Evolutionary conservation across 2,797 vertebrate genomes (phyloP).

Genomic region (Carcharodon carcharias): DNA sequence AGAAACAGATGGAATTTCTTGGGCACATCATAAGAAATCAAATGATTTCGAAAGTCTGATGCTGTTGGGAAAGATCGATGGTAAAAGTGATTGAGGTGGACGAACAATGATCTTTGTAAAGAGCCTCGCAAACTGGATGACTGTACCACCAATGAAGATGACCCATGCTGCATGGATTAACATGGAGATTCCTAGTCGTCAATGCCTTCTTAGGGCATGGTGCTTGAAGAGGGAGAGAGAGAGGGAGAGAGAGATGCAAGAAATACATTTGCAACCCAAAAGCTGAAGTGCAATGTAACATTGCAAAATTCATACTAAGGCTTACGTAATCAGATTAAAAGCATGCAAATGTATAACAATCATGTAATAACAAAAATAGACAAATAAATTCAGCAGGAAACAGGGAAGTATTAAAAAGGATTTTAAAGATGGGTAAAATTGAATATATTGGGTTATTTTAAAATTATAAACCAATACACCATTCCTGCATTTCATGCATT

Average conservation of each 20-base stretch:
- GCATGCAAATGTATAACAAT: not conserved
- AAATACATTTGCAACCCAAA: not conserved
- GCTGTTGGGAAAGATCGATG: too few relatives aligned
- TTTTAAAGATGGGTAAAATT: not conserved
- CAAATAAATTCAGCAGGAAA: not conserved
- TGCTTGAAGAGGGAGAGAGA: too few relatives aligned
- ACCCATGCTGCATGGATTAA: too few relatives aligned
- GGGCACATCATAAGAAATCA: too few relatives aligned
- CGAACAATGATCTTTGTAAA: too few relatives aligned
- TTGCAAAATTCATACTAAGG: not conserved
- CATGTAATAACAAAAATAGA: not conserved
- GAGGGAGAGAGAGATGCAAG: not conserved
- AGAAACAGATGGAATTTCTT: too few relatives aligned
- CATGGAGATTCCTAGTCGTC: too few relatives aligned
- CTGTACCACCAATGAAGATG: too few relatives aligned
- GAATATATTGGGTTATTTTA: not conserved
- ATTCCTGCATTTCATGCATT: not conserved
- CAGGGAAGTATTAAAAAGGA: not conserved
- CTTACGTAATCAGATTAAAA: not conserved
- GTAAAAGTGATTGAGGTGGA: too few relatives aligned
- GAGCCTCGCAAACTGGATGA: too few relatives aligned
- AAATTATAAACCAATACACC: not conserved
- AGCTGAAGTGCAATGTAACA: not conserved
- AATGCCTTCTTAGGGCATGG: too few relatives aligned
- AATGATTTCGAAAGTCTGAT: too few relatives aligned